Percentiles rank a stretch among this genome's conserved stretches.
phyloP scores from a whole-genome alignment of 2,888 invertebrate genomes.

The Ormyrus labotus region DNA sequence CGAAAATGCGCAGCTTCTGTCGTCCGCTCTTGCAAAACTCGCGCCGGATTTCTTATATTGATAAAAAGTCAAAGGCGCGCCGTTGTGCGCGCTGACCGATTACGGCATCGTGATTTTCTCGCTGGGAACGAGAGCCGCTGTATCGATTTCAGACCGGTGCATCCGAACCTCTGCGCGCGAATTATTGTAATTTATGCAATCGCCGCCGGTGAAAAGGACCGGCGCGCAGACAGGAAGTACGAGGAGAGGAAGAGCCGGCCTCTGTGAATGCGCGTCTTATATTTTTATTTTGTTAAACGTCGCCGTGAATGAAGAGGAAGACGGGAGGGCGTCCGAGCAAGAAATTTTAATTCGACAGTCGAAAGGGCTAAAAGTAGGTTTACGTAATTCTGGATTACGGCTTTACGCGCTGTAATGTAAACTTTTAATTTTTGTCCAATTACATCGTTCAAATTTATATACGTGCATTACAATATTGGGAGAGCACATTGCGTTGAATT shows the following conservation, averaged over 20 bases:
- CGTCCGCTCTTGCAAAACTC: constrained; percentile 20
- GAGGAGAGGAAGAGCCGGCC: background rate
- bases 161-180: constrained; percentile 25
- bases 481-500: background rate
- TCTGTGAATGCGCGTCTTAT: background rate
- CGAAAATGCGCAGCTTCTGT: constrained; percentile 32
- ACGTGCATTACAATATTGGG: background rate
- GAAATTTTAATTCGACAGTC: background rate
- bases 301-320: background rate
- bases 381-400: background rate
- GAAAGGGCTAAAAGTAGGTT: background rate
- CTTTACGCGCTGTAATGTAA: too few species aligned
- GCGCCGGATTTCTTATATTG: constrained; percentile 25
- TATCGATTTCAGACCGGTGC: constrained; percentile 8
- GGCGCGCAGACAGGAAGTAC: constrained; percentile 20
- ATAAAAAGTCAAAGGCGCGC: background rate
- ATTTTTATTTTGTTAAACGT: background rate
- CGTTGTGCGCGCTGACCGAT: background rate
- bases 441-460: too few species aligned
- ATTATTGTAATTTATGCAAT: constrained; percentile 44
- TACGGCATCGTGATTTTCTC: constrained; percentile 33
- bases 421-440: too few species aligned
- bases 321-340: background rate
- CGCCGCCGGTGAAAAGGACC: constrained; percentile 11
- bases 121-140: background rate